Percentiles rank a stretch among this genome's conserved stretches.
Evolutionary conservation across 2,888 invertebrate species (phyloP).

Genomic region (Drosophila dives): DNA sequence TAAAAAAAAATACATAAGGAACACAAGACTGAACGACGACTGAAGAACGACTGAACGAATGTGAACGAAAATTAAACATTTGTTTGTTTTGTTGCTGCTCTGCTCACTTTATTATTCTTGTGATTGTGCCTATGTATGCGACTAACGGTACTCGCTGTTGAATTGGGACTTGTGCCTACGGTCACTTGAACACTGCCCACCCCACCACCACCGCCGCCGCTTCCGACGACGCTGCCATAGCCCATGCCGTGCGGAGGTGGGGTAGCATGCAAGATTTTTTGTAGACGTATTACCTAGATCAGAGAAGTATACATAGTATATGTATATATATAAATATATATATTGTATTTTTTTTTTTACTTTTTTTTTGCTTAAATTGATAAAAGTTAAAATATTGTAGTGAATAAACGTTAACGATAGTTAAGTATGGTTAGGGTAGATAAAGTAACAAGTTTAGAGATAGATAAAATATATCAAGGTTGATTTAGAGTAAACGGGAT

Average conservation of each 20-base stretch:
- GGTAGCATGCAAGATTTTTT: slow-evolving; percentile 91
- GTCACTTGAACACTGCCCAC: slow-evolving; percentile 84
- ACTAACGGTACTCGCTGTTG: slow-evolving; percentile 84
- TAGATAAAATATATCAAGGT: slow-evolving; percentile 10
- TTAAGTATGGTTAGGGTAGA: slow-evolving; percentile 21
- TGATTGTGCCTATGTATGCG: slow-evolving; percentile 84
- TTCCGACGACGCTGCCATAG: slow-evolving; percentile 73
- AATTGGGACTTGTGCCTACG: slow-evolving; percentile 84
- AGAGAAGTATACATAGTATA: slow-evolving; percentile 68
- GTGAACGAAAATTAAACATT: slow-evolving; percentile 39
- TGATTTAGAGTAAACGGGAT: slow-evolving; percentile 3
- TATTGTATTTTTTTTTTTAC: background rate
- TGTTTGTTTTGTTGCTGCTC: slow-evolving; percentile 59
- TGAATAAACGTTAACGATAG: slow-evolving; percentile 33
- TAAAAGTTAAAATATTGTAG: slow-evolving; percentile 21
- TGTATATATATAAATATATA: slow-evolving; percentile 38
- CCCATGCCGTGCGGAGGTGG: slow-evolving; percentile 78
- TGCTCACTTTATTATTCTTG: slow-evolving; percentile 84
- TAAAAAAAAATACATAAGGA: slow-evolving; percentile 7
- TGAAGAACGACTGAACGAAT: slow-evolving; percentile 39
- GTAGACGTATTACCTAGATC: slow-evolving; percentile 91
- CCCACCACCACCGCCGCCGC: slow-evolving; percentile 73
- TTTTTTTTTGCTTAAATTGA: slow-evolving; percentile 19
- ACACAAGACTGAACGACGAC: slow-evolving; percentile 28
- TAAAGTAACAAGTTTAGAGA: slow-evolving; percentile 14